Conservation (phyloP, 2,113 vertebrate species). For the Balaenoptera acutorostrata region DNA sequence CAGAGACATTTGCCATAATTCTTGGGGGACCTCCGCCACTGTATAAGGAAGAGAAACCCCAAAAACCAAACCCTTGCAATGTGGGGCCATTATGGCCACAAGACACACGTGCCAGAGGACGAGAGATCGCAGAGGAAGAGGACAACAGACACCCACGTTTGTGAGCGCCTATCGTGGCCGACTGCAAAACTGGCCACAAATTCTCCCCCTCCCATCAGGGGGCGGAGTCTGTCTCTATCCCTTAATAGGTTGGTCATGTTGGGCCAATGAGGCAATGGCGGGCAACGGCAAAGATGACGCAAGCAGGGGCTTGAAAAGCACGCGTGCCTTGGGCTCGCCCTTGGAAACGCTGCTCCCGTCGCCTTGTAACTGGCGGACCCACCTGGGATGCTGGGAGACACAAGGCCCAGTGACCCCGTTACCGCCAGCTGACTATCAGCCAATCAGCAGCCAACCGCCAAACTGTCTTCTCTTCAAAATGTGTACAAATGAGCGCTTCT, state of each 20-base stretch:
- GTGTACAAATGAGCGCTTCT: not conserved
- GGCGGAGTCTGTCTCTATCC: not conserved
- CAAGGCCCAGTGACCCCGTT: fast-evolving
- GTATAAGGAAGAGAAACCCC: not conserved
- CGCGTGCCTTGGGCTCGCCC: fast-evolving
- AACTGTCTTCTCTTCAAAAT: not conserved
- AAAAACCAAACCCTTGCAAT: fast-evolving
- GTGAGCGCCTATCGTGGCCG: fast-evolving
- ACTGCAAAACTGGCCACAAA: fast-evolving
- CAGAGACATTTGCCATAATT: fast-evolving
- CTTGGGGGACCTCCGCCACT: too few relatives aligned
- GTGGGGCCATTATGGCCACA: fast-evolving
- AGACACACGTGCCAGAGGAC: fast-evolving
- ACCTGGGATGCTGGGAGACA: not conserved
- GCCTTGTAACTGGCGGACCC: fast-evolving
- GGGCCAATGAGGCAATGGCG: not conserved
- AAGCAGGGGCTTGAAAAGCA: not conserved
- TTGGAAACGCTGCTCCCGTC: not conserved
- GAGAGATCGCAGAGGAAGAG: not conserved
- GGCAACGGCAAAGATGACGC: fast-evolving
- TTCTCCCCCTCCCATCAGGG: not conserved
- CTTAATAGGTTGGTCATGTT: not conserved
- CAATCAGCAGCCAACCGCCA: not conserved
- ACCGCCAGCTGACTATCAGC: not conserved
- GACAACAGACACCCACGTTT: fast-evolving